These are phyloP conservation scores for Halcyon senegalensis DNA, from an alignment of 2,113 vertebrate species.

Conservation along the genomic window DNA sequence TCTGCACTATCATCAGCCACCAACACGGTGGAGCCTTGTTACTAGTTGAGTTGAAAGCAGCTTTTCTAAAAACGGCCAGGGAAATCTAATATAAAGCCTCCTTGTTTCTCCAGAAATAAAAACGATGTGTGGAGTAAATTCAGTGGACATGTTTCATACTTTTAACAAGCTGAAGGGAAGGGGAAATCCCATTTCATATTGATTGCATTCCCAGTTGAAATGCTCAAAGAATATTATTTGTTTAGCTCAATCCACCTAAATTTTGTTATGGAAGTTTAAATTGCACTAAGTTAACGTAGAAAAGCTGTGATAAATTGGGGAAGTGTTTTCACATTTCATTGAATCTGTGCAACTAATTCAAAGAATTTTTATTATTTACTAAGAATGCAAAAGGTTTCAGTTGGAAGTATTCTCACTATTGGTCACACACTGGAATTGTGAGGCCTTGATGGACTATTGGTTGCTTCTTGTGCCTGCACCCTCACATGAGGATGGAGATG, in stretches of 20 bases:
- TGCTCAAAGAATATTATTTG: not conserved
- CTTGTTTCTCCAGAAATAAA: not conserved
- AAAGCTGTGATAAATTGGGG: not conserved
- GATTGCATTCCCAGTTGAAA: not conserved
- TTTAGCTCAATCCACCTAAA: not conserved
- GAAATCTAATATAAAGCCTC: not conserved
- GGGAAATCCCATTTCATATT: not conserved
- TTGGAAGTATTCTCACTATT: not conserved
- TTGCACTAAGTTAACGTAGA: not conserved
- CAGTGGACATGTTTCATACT: not conserved
- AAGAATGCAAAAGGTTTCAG: not conserved
- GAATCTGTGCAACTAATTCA: not conserved
- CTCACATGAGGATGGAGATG: not conserved
- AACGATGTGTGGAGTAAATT: not conserved
- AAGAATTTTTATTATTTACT: not conserved
- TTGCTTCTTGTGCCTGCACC: not conserved
- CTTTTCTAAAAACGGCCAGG: not conserved
- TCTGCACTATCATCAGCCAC: not conserved
- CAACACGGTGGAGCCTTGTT: not conserved
- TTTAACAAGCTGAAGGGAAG: not conserved
- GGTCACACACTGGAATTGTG: not conserved
- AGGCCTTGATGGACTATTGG: not conserved
- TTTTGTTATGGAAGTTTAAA: not conserved
- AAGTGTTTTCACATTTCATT: not conserved
- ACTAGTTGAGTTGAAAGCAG: not conserved